A percentile compares a stretch with the other conserved stretches of the same genome.
phyloP scores from a whole-genome alignment of 2,113 vertebrate species.

The Sinocyclocheilus grahami region DNA sequence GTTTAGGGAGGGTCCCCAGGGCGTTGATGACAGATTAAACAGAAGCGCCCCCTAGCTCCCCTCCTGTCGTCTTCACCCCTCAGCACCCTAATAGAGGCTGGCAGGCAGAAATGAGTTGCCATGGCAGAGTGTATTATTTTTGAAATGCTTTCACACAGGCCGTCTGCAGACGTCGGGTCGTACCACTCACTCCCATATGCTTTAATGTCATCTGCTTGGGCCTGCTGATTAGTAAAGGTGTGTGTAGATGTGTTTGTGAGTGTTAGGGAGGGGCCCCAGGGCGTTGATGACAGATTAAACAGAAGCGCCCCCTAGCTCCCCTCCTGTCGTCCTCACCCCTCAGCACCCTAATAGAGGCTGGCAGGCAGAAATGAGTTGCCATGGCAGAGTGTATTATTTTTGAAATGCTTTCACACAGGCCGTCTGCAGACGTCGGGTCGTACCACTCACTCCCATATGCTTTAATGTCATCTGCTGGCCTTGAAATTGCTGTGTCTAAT shows the following conservation, averaged over 20 bases:
- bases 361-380: constrained; percentile 98
- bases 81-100: constrained; percentile 93
- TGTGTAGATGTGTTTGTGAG: constrained; percentile 36
- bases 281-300: constrained; percentile 97
- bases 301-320: constrained; percentile 82
- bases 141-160: constrained; percentile 99
- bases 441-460: constrained; percentile 93
- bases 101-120: constrained; percentile 98
- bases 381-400: constrained; percentile 98
- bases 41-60: constrained; percentile 82
- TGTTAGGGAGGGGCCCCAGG: constrained; percentile 83
- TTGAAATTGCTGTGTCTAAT: constrained; percentile 99
- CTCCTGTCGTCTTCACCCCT: constrained; percentile 91
- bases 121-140: constrained; percentile 98
- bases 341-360: constrained; percentile 93
- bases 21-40: constrained; percentile 97
- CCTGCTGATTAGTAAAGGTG: no score
- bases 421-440: constrained; percentile 83
- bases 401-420: constrained; percentile 99
- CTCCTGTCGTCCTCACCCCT: constrained; percentile 91
- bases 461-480: constrained; percentile 89
- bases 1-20: constrained; percentile 84
- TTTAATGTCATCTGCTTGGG: constrained; percentile 90
- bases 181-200: constrained; percentile 93
- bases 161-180: constrained; percentile 83